Percentiles rank a stretch among this genome's conserved stretches.
phyloP scores from a whole-genome alignment of 2,888 invertebrate genomes.

The Tinea pellionella region DNA sequence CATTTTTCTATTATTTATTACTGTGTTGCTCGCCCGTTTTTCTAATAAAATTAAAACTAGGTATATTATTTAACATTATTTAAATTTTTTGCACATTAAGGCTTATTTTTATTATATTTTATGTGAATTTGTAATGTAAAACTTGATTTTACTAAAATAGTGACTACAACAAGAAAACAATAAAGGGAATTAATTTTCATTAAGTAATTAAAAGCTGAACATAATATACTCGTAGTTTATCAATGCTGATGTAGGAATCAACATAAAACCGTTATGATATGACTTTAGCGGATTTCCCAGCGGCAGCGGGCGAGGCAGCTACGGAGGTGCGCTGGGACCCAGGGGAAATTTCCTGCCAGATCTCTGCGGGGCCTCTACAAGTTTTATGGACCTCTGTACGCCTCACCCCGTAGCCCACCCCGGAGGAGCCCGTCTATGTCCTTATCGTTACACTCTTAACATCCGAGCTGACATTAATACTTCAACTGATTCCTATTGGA shows the following conservation, averaged over 20 bases:
- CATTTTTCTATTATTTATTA: too few species aligned
- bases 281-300: constrained; percentile 65
- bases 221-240: constrained; percentile 1
- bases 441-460: constrained; percentile 41
- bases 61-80: too few species aligned
- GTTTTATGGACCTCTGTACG: constrained; percentile 64
- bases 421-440: constrained; percentile 24
- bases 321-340: constrained; percentile 33
- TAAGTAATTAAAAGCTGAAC: neutral
- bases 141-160: too few species aligned
- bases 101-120: too few species aligned
- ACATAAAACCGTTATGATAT: constrained; percentile 46
- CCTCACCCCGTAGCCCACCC: constrained; percentile 21
- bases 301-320: constrained; percentile 23
- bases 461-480: constrained; percentile 5
- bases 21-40: too few species aligned
- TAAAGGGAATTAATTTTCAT: neutral
- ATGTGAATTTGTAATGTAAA: too few species aligned
- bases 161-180: neutral
- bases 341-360: constrained; percentile 63
- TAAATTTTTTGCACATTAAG: too few species aligned
- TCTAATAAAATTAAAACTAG: too few species aligned
- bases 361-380: constrained; percentile 64
- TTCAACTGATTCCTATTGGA: constrained; percentile 10
- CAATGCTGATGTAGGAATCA: neutral